Base-by-base conservation (phyloP, 2,888 invertebrate species). In the Copidosoma aretas region DNA sequence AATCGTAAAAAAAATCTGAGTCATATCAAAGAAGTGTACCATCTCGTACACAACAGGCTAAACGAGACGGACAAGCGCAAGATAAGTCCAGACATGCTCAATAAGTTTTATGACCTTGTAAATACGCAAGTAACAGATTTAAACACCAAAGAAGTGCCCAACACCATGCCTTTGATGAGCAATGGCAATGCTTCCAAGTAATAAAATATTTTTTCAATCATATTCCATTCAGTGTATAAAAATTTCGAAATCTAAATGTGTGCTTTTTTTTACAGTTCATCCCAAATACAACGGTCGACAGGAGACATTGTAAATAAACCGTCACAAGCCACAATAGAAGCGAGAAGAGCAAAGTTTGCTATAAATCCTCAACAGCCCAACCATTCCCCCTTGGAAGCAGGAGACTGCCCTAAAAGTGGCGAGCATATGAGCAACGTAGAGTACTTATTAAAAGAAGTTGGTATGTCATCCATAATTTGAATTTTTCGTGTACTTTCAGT, bases 11-110 rank as follows among this genome's bases (percentile, higher is more conserved):
- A 73, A 66, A 62, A 66, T 41, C n/a, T 51, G 25, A 22, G 17
- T 15, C 61, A 79, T 24, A 61, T 75, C 25, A 14, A 49, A 0
- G 77, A 78, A 19, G 56, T 80, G 39, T 54, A 77, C 15, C 70
- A 75, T 52, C 49, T 76, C 19, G 56, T 77, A 0, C 56, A 49
- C 1, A 67, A 59, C 21, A 58, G 52, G 39, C 14, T 71, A 3
- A 59, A 14, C 4, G 2, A 14, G 8, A 1, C 22, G 2, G 73
- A 73, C 15, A 68, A 56, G 22, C 56, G 49, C 4, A 59, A 41
- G 25, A 58, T 72, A 14, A 64, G 62, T 14, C 43, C 43, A 8
- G 10, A 52, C 0, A 21, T 74, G 58, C 43, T 71, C 4, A 24
- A 57, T 1, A 24, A 70, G 4, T 25, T 67, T 64, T 43, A 22